Percentiles rank a stretch among this genome's conserved stretches.
Conservation (phyloP, 2,113 vertebrate genomes). For the Pitta sordida region DNA sequence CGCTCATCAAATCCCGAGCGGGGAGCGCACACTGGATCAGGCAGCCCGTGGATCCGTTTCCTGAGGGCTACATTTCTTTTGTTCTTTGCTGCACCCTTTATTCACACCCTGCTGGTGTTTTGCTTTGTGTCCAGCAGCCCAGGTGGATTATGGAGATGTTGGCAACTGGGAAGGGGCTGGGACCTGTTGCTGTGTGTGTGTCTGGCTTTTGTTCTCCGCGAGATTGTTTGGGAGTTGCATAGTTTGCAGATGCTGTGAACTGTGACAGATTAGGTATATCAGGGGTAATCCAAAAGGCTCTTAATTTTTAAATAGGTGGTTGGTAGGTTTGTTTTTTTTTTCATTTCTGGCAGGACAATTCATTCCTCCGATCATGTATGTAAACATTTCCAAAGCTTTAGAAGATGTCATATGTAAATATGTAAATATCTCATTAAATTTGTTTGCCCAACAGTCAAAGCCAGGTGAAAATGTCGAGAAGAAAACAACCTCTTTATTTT, state of each 20-base stretch:
- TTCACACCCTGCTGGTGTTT: slow-evolving; percentile 12
- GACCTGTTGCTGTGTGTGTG: background rate
- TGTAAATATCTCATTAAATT: background rate
- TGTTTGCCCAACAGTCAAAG: background rate
- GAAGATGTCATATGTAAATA: background rate
- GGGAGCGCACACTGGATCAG: background rate
- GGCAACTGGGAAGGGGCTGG: background rate
- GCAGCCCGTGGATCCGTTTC: background rate
- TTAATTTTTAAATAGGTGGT: background rate
- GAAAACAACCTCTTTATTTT: background rate
- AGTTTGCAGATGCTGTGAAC: background rate
- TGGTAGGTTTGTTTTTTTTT: no score
- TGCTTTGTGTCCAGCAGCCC: background rate
- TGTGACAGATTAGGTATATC: background rate
- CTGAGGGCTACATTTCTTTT: slow-evolving; percentile 13
- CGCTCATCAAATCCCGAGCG: background rate
- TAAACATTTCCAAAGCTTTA: background rate
- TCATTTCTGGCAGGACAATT: background rate
- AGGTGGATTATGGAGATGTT: background rate
- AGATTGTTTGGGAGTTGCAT: background rate
- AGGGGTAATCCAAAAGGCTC: background rate
- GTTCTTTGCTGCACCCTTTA: slow-evolving; percentile 1
- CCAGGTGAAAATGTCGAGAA: background rate
- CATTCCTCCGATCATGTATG: background rate
- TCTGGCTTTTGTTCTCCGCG: background rate